phyloP scores from a whole-genome alignment of 2,888 invertebrate species.

The Anthophora plumipes region DNA sequence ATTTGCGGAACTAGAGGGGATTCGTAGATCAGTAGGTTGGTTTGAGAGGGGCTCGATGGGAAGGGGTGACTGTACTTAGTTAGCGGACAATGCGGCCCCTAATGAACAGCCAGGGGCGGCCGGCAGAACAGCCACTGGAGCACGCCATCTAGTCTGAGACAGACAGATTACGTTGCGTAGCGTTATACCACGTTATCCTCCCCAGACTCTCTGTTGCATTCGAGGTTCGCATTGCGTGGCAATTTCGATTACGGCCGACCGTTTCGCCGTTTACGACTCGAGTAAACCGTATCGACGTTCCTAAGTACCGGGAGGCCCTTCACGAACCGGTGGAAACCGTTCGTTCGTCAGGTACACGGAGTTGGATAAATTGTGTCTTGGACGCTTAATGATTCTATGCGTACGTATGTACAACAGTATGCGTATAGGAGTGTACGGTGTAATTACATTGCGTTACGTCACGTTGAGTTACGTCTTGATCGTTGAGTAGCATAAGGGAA shows the following conservation, averaged over 20 bases:
- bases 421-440: too few relatives aligned
- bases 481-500: too few relatives aligned
- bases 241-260: conserved; percentile 63
- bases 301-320: conserved; percentile 43
- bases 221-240: conserved; percentile 69
- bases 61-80: conserved; percentile 82
- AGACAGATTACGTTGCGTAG: conserved; percentile 81
- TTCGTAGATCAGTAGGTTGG: conserved; percentile 69
- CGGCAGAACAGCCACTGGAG: conserved; percentile 79
- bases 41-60: conserved; percentile 63
- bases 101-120: conserved; percentile 84
- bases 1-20: conserved; percentile 62
- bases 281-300: conserved; percentile 60
- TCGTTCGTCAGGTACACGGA: not conserved
- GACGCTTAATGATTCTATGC: too few relatives aligned
- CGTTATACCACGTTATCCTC: conserved; percentile 75
- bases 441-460: not conserved
- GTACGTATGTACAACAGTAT: too few relatives aligned
- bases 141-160: conserved; percentile 80
- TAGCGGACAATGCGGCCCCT: conserved; percentile 84
- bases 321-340: conserved; percentile 39
- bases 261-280: conserved; percentile 63
- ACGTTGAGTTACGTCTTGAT: not conserved
- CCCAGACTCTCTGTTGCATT: conserved; percentile 58
- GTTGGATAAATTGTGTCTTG: not conserved